Conservation (phyloP, 2,888 invertebrate species). For the Schizotus pectinicornis region DNA sequence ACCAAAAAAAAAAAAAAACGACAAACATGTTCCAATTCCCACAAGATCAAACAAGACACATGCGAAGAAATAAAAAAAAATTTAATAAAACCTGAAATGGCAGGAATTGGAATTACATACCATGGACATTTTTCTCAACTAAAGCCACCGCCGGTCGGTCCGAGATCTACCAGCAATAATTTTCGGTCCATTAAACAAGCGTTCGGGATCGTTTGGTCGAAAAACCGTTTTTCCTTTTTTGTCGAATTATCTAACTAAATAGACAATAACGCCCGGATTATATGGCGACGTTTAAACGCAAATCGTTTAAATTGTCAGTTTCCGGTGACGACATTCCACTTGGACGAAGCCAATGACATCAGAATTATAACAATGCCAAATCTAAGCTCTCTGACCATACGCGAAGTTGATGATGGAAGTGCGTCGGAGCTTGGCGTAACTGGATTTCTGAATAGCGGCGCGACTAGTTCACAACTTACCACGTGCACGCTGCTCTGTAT, state of each 20-base stretch:
- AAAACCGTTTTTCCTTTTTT: not conserved
- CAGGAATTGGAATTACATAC: no score
- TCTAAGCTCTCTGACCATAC: no score
- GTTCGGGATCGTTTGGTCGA: no score
- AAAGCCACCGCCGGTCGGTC: not conserved
- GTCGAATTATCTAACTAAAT: not conserved
- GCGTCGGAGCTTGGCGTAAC: no score
- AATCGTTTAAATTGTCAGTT: conserved; percentile 24
- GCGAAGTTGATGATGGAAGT: no score
- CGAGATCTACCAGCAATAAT: no score
- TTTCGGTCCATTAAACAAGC: no score
- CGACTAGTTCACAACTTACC: conserved; percentile 62
- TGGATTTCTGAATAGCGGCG: not conserved
- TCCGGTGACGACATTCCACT: conserved; percentile 27
- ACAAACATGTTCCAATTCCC: no score
- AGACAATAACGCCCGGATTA: conserved; percentile 1
- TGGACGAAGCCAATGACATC: conserved; percentile 5
- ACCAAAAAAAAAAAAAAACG: no score
- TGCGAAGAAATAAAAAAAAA: no score
- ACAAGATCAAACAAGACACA: no score
- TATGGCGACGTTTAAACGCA: conserved; percentile 15
- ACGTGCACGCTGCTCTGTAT: conserved; percentile 65
- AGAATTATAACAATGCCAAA: not conserved
- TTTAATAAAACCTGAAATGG: no score
- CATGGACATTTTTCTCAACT: not conserved